Base-by-base conservation (phyloP, 2,888 invertebrate species). In the Volucella bombylans region DNA sequence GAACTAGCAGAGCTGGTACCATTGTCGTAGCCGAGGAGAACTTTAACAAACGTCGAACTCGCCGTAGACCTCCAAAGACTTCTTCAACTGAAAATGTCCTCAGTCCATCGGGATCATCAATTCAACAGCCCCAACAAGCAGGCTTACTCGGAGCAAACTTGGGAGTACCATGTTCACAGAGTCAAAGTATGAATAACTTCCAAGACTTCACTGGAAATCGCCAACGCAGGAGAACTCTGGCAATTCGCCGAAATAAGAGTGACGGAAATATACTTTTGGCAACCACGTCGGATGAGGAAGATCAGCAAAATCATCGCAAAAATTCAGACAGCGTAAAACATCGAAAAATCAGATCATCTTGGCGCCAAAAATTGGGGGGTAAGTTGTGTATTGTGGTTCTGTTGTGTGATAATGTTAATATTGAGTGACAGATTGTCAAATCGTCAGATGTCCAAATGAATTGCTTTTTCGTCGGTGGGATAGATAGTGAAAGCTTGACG, bases 1-100 rank as follows among this genome's bases (percentile, higher is more conserved):
- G 93, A 87, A 93, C 92, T 41, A 92, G 93, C 88, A 92, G 92
- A 81, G 93, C 93, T 12, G 93, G 93, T 39, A 93, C 93, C 45
- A 89, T 93, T 86, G 90, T 94, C 73, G 92, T 93, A 69, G 91
- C 92, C 68, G 92, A 93, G 74, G 93, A 93, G 71, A 92, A 90
- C 89, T 92, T 92, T 55, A 88, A 86, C 71, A 88, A 88, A 79
- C 90, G 90, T 15, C 88, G 89, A 61, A 87, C 89, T 52, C 87
- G 90, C 9, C 90, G 92, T 8, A 88, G 92, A 14, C 89, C 87
- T 8, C 87, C 87, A 12, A 87, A 88, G 31, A 89, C 89, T 10
- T 82, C 86, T 0, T 90, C 89, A 45, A 87, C 86, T 12, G 90
- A 90, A 68, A 89, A 89, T 59, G 57, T 89, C 15, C 78, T 86